Evolutionary conservation across 2,797 vertebrate genomes (phyloP).

Genomic region (Gambusia yucatana): DNA sequence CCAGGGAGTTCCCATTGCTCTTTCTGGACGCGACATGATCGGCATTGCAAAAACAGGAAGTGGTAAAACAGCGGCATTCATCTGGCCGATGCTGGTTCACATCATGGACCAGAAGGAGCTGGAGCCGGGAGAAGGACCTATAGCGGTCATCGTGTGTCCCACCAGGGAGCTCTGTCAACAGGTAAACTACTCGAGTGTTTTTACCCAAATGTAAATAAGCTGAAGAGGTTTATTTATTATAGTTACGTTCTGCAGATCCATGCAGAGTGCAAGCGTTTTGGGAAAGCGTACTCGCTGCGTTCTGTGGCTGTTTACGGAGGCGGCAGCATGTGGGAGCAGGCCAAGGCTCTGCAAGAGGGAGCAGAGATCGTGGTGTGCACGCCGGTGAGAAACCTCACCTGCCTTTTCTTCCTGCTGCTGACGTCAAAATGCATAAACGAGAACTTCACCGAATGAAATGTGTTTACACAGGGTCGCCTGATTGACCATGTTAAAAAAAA

Average conservation of each 20-base stretch:
- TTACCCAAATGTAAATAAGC: background rate
- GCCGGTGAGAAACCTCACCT: slow-evolving; percentile 83
- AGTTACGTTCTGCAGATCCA: slow-evolving; percentile 86
- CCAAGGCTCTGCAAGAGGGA: slow-evolving; percentile 97
- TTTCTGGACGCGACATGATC: slow-evolving; percentile 98
- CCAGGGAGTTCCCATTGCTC: slow-evolving; percentile 95
- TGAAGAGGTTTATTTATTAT: background rate
- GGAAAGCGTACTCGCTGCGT: slow-evolving; percentile 95
- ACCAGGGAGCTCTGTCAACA: slow-evolving; percentile 98
- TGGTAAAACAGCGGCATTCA: slow-evolving; percentile 97
- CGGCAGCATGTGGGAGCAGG: slow-evolving; percentile 99
- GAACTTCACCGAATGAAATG: background rate
- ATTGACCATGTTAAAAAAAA: slow-evolving; percentile 99
- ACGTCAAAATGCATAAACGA: background rate
- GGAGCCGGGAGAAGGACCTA: slow-evolving; percentile 93
- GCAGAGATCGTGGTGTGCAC: slow-evolving; percentile 99
- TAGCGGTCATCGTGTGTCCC: slow-evolving; percentile 94
- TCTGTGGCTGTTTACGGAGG: slow-evolving; percentile 99
- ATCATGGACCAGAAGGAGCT: slow-evolving; percentile 99
- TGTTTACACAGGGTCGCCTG: slow-evolving; percentile 88
- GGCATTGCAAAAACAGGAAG: slow-evolving; percentile 99
- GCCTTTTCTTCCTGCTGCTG: background rate
- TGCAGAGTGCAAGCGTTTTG: slow-evolving; percentile 96
- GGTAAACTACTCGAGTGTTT: slow-evolving; percentile 68
- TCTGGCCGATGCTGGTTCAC: slow-evolving; percentile 98